phyloP scores from a whole-genome alignment of 2,797 vertebrate species.

The Pseudochromis fuscus region DNA sequence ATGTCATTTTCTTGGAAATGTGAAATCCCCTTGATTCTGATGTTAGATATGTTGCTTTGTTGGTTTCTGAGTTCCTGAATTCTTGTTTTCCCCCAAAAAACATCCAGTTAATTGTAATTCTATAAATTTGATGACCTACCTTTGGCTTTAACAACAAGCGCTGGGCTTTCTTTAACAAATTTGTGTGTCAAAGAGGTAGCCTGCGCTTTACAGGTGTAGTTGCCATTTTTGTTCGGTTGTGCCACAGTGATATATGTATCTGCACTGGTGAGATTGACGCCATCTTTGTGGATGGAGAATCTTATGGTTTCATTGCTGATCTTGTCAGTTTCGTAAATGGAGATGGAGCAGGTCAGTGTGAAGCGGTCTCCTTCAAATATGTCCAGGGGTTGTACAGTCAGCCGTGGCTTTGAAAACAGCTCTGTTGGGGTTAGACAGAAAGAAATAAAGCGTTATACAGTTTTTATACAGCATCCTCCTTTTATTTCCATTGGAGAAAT shows the following conservation, averaged over 20 bases:
- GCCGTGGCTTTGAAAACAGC: slow-evolving; percentile 77
- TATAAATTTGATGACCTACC: slow-evolving; percentile 57
- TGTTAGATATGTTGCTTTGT: too few relatives aligned
- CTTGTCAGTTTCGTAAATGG: slow-evolving; percentile 29
- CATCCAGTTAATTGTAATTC: background rate
- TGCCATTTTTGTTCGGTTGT: slow-evolving; percentile 56
- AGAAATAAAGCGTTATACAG: background rate
- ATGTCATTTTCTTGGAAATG: too few relatives aligned
- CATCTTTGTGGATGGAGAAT: slow-evolving; percentile 72
- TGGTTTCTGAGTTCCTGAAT: too few relatives aligned
- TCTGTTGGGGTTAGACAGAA: slow-evolving; percentile 65
- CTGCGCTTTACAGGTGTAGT: slow-evolving; percentile 75
- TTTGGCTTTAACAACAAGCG: slow-evolving; percentile 69
- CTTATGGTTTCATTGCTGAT: slow-evolving; percentile 47
- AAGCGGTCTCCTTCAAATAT: slow-evolving; percentile 70
- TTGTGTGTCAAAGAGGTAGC: rapidly evolving
- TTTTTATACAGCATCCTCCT: background rate
- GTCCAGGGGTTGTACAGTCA: slow-evolving; percentile 58
- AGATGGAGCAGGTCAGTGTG: slow-evolving; percentile 69
- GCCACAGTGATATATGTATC: slow-evolving; percentile 1
- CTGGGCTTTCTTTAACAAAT: slow-evolving; percentile 71
- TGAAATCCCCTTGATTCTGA: too few relatives aligned
- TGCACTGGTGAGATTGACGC: background rate
- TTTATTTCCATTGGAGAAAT: slow-evolving; percentile 17
- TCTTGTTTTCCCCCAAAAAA: background rate